These are phyloP conservation scores for Coenobita brevimanus DNA, from an alignment of 1,140 invertebrate genomes.

Conservation along the genomic window DNA sequence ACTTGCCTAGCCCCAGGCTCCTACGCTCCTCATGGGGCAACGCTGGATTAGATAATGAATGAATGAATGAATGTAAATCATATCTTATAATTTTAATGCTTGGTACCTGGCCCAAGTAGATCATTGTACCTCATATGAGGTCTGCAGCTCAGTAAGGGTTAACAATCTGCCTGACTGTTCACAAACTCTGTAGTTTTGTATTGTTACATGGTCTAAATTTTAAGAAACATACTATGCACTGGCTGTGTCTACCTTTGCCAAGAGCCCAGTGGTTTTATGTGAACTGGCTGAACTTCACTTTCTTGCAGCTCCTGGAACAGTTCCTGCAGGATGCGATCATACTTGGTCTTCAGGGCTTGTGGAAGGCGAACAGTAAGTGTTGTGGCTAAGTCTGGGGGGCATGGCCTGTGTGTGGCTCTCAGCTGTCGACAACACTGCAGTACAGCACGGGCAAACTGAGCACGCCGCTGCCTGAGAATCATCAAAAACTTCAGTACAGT, in stretches of 20 bases:
- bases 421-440: constrained; percentile 41
- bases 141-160: too few species aligned
- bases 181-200: too few species aligned
- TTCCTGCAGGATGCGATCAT: constrained; percentile 43
- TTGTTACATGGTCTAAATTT: too few species aligned
- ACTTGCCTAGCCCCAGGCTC: too few species aligned
- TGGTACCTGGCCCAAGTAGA: too few species aligned
- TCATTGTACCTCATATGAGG: too few species aligned
- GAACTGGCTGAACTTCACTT: constrained; percentile 40
- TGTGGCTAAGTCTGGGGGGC: constrained; percentile 41
- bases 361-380: constrained; percentile 43
- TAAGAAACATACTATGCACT: too few species aligned
- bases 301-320: constrained; percentile 39
- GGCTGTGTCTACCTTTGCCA: constrained; percentile 39
- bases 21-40: too few species aligned
- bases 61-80: too few species aligned
- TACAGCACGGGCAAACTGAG: constrained; percentile 46
- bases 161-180: too few species aligned
- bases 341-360: constrained; percentile 29
- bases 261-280: constrained; percentile 15
- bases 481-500: not conserved
- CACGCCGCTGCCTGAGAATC: constrained; percentile 30
- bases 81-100: too few species aligned
- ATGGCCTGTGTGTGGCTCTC: constrained; percentile 46
- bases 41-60: too few species aligned